Evolutionary conservation across 1,140 invertebrate species (phyloP).

Genomic region (Drosophila azteca): DNA sequence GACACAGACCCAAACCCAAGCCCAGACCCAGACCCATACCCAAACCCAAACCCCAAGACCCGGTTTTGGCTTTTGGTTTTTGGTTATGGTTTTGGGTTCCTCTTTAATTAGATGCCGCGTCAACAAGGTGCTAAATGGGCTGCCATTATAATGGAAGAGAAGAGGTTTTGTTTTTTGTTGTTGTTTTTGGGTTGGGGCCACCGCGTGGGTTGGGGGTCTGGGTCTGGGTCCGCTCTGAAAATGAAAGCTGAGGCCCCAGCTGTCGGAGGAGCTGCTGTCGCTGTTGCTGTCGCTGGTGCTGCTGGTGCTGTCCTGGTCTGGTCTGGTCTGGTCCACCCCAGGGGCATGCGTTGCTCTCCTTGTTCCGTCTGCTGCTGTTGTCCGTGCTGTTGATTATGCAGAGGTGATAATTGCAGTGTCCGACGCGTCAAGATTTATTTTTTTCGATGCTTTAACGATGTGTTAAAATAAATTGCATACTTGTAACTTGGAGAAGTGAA

Average conservation of each 20-base stretch:
- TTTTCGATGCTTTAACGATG: conserved; percentile 77
- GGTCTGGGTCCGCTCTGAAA: conserved; percentile 35
- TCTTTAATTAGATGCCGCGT: conserved; percentile 82
- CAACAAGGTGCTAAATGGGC: conserved; percentile 80
- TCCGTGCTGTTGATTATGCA: conserved; percentile 65
- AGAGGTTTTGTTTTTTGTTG: not conserved
- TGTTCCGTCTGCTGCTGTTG: conserved; percentile 64
- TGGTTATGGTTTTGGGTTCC: not conserved
- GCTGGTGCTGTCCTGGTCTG: too few species aligned
- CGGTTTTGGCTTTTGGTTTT: conserved; percentile 1
- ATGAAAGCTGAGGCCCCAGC: conserved; percentile 55
- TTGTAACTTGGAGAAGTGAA: conserved; percentile 32
- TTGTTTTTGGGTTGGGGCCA: conserved; percentile 11
- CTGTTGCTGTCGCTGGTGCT: too few species aligned
- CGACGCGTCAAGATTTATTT: conserved; percentile 81
- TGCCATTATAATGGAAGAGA: conserved; percentile 53
- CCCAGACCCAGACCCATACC: conserved; percentile 30
- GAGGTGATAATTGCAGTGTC: conserved; percentile 82
- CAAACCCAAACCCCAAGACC: conserved; percentile 5
- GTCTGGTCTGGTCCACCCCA: conserved; percentile 35
- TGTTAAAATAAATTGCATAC: conserved; percentile 81
- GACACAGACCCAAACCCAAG: not conserved
- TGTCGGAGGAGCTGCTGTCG: conserved; percentile 39
- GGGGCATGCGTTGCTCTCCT: conserved; percentile 76
- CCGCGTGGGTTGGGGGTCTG: conserved; percentile 48